Percentiles rank a stretch among this genome's conserved stretches.
Conservation (phyloP, 2,888 invertebrate species). For the Brenthis hecate region DNA sequence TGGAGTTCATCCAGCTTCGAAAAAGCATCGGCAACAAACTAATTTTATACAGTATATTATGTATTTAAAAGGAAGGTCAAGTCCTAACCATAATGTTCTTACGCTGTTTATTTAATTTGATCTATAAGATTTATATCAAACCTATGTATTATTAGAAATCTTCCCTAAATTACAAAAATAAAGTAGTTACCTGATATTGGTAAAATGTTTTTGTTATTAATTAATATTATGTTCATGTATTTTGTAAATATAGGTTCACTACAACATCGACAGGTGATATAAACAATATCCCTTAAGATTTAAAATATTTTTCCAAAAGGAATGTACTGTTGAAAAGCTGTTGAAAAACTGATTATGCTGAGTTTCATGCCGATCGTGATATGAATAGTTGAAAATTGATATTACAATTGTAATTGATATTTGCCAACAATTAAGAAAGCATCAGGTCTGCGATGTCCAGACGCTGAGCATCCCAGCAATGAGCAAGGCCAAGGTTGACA, state of each 20-base stretch:
- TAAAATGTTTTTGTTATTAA: neutral
- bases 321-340: too few relatives aligned
- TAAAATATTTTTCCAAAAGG: constrained; percentile 33
- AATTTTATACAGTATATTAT: constrained; percentile 50
- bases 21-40: constrained; percentile 56
- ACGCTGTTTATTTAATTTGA: too few relatives aligned
- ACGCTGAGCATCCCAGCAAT: constrained; percentile 66
- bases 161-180: too few relatives aligned
- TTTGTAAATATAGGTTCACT: too few relatives aligned
- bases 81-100: neutral
- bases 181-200: neutral
- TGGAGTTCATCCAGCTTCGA: constrained; percentile 64
- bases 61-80: constrained; percentile 4
- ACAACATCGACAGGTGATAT: too few relatives aligned
- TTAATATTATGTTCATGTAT: neutral
- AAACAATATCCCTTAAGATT: neutral
- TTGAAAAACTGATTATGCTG: neutral
- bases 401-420: neutral
- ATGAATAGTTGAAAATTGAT: neutral
- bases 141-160: too few relatives aligned
- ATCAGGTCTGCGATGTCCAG: constrained; percentile 50
- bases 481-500: constrained; percentile 79
- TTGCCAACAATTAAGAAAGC: constrained; percentile 46
- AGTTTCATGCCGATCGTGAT: neutral
- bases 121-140: too few relatives aligned